These are phyloP conservation scores for Thymallus thymallus DNA, from an alignment of 2,113 vertebrate genomes.

Conservation along the genomic window DNA sequence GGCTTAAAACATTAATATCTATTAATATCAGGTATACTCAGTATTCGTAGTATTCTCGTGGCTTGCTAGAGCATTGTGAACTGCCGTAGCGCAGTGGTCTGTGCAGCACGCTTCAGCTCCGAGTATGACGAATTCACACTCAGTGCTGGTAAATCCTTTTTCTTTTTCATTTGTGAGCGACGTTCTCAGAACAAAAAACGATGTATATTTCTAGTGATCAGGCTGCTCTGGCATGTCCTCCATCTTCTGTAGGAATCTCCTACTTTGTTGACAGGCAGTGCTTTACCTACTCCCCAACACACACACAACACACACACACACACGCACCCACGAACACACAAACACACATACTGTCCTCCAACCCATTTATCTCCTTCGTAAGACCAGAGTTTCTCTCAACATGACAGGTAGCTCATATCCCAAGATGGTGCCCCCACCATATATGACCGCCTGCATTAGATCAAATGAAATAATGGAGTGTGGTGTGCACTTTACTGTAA, in stretches of 20 bases:
- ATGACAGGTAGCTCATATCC: constrained; percentile 13
- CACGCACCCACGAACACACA: neutral
- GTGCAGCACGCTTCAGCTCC: no score
- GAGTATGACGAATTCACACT: no score
- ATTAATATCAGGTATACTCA: no score
- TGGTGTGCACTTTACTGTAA: neutral
- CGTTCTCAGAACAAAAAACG: no score
- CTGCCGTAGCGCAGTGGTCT: no score
- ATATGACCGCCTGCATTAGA: neutral
- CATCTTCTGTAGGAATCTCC: constrained; percentile 17
- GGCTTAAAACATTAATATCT: no score
- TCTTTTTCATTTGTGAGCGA: no score
- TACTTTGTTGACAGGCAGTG: neutral
- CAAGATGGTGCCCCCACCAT: neutral
- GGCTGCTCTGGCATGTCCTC: constrained; percentile 15
- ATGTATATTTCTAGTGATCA: no score
- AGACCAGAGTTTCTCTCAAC: neutral
- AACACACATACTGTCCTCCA: neutral
- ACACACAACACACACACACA: neutral
- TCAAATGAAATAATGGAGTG: neutral
- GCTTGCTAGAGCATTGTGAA: no score
- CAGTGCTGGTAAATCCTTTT: no score
- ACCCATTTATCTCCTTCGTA: neutral
- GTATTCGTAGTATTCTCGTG: no score
- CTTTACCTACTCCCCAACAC: neutral